Base-by-base conservation (phyloP, 2,797 vertebrate genomes). In the Columba guinea region DNA sequence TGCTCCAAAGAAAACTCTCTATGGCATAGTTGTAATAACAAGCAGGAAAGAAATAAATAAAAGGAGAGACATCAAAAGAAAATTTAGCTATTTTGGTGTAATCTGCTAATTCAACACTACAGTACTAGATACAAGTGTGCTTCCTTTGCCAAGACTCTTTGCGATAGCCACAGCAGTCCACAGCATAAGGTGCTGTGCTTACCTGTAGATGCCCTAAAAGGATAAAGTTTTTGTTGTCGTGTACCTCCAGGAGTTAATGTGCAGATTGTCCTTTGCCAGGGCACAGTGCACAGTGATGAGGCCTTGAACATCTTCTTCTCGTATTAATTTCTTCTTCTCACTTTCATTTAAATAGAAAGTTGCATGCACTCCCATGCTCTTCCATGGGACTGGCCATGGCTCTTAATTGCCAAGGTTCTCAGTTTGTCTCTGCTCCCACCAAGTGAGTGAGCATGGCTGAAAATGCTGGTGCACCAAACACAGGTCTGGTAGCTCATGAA, bases 21-120 rank as follows among this genome's bases (percentile, higher is more conserved):
- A 10, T 90, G 53, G 56, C 51, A 48, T 56, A 87, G 70, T 93
- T 87, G 55, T 93, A 90, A 90, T 96, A 94, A 83, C 70, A 94
- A 70, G 63, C 62, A 77, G 70, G 24, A 88, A 83, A 94, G 22
- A 95, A 93, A 86, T 11, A 39, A 84, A 55, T 35, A 90, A 93
- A 86, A 90, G 26, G 37, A 84, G 34, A 92, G 76, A n/a, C 23
- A 82, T 63, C 78, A 48, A 27, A 73, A 83, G 74, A 69, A 91
- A 86, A 75, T 53, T 10, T 58, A 85, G n/a, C 44, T 84, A 23
- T 63, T 94, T 91, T 76, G 35, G 70, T 91, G 22, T 83, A 58
- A 73, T 93, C 63, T 84, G 27, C 53, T 64, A 58, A 80, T 89
- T 95, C 67, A 91, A n/a, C 51, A 39, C 60, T 67, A 20, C 39